Conservation (phyloP, 2,113 vertebrate species). For the Pollimyrus isidori region DNA sequence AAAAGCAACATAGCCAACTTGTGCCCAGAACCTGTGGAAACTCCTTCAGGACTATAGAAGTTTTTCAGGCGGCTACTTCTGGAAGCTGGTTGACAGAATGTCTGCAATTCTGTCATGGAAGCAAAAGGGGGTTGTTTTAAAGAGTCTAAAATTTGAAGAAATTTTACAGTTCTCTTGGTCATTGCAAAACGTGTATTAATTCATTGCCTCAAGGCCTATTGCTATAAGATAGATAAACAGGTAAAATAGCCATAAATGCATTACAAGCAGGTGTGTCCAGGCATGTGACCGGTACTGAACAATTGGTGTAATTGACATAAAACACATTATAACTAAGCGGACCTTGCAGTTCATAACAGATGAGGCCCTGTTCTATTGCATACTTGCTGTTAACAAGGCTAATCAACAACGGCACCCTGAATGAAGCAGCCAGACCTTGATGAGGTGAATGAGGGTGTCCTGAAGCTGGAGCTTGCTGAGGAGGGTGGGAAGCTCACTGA, state of each 20-base stretch:
- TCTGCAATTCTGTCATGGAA: not conserved
- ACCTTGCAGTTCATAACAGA: not conserved
- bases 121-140: not conserved
- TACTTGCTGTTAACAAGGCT: not conserved
- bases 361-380: not conserved
- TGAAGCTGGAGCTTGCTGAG: conserved; percentile 84
- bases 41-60: not conserved
- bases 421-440: conserved; percentile 70
- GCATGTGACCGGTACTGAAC: not conserved
- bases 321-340: not conserved
- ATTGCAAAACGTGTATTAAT: not conserved
- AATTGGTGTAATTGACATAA: not conserved
- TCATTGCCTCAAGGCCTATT: not conserved
- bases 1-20: not conserved
- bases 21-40: not conserved
- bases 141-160: not conserved
- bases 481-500: conserved; percentile 56
- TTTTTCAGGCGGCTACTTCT: not conserved
- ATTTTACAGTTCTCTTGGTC: no score
- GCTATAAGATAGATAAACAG: not conserved
- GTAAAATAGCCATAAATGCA: not conserved
- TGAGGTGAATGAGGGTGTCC: conserved; percentile 83
- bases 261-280: not conserved
- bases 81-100: not conserved
- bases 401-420: not conserved